Evolutionary conservation across 2,888 invertebrate species (phyloP), one percentile per base, ranked within the genome.

Genomic region (Cheilosia grossa): DNA sequence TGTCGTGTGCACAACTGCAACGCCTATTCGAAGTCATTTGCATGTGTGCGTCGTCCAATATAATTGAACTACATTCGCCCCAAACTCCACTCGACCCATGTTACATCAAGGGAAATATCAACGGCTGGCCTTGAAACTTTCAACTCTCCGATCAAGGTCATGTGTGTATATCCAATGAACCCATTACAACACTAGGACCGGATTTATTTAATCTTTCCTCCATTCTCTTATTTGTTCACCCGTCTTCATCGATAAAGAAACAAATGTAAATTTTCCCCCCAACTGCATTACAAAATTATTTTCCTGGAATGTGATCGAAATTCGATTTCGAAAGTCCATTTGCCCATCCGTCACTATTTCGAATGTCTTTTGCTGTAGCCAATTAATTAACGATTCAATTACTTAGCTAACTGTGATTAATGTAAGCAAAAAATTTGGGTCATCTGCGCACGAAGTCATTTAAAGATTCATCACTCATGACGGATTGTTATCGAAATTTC

Each of bases 401-500:
- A 54, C 54, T 54, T 33, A 54, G 19, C 47, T 19, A 54, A 17
- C 33, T 10, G n/a, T 54, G 54, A 54, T 53, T 53, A 27, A 53
- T 30, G 10, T 54, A 33, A 17, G 54, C 30, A 54, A 30, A 10
- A 6, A 2, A 30, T 30, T 33, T 54, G 7, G 54, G 54, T 54
- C 54, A 33, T 33, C 54, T n/a, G 5, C 6, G n/a, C 6, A 37
- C 37, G 17, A 30, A 17, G 33, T 40, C n/a, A 37, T 13, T 51
- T 21, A 2, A 42, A 15, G 6, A 42, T 2, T 13, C 42, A 9
- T 7, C 33, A 51, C n/a, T 24, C 24, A 17, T 24, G 56, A 21
- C 42, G 17, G 30, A 15, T 49, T 54, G 54, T 47, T 56, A 73
- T 49, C 53, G 58, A 24, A 37, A 49, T 58, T 77, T 67, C 7